phyloP scores from a whole-genome alignment of 2,797 vertebrate genomes.

The Melanotaenia parkinsoni region DNA sequence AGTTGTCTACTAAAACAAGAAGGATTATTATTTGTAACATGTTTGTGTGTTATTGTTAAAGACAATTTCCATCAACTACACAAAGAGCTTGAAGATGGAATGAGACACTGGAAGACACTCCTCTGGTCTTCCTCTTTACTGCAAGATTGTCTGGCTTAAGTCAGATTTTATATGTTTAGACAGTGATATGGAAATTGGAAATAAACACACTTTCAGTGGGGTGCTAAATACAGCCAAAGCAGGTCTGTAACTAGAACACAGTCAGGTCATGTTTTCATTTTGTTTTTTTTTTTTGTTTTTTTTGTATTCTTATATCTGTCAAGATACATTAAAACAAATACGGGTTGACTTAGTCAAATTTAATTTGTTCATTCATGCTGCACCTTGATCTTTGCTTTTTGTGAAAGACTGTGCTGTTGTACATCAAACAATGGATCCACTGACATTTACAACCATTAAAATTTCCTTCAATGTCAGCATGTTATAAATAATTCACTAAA shows the following conservation, averaged over 20 bases:
- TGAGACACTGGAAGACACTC: slow-evolving; percentile 12
- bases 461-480: slow-evolving; percentile 8
- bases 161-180: slow-evolving; percentile 63
- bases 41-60: neutral
- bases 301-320: slow-evolving; percentile 15
- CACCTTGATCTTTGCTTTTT: slow-evolving; percentile 5
- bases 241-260: slow-evolving; percentile 16
- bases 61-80: neutral
- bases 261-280: slow-evolving; percentile 4
- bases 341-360: slow-evolving; percentile 3
- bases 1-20: neutral
- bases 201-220: slow-evolving; percentile 41
- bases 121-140: slow-evolving; percentile 49
- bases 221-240: slow-evolving; percentile 19
- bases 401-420: neutral
- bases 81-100: neutral
- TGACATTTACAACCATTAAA: slow-evolving; percentile 1
- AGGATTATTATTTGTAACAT: neutral
- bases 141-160: slow-evolving; percentile 52
- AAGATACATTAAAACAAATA: neutral
- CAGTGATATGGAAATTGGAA: slow-evolving; percentile 52
- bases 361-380: neutral
- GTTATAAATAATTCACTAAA: neutral
- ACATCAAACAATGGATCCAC: neutral
- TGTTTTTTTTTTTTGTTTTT: neutral